phyloP scores from a whole-genome alignment of 2,888 invertebrate genomes.

The Nematopogon swammerdamellus region DNA sequence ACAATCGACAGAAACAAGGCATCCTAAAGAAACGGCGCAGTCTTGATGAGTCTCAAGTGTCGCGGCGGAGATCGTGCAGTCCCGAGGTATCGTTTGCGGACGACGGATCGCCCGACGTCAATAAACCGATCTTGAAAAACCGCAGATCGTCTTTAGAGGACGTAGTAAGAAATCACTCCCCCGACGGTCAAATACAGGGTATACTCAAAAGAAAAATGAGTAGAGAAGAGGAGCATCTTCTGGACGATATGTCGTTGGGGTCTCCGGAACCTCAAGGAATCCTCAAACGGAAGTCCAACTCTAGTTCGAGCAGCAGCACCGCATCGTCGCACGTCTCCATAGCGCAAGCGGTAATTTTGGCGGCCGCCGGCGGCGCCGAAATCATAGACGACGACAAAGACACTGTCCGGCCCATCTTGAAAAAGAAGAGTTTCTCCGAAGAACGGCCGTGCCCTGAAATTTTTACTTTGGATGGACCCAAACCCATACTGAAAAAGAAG shows the following conservation, averaged over 20 bases:
- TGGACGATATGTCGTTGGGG: constrained; percentile 57
- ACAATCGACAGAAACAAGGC: constrained; percentile 64
- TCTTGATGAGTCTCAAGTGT: constrained; percentile 73
- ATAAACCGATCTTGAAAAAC: constrained; percentile 64
- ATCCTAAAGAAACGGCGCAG: constrained; percentile 82
- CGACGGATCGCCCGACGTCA: constrained; percentile 54
- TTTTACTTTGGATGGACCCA: constrained; percentile 52
- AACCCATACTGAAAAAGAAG: constrained; percentile 86
- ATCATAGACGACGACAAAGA: constrained; percentile 56
- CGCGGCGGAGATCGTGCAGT: constrained; percentile 65
- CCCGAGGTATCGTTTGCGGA: constrained; percentile 64
- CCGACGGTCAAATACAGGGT: constrained; percentile 62
- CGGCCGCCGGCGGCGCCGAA: constrained; percentile 60
- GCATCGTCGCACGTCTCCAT: constrained; percentile 65
- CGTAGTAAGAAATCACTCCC: constrained; percentile 60
- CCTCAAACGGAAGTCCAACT: constrained; percentile 74
- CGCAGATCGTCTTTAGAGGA: constrained; percentile 70
- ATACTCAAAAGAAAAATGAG: constrained; percentile 70
- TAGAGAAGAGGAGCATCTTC: constrained; percentile 59
- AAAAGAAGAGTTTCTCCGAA: constrained; percentile 76
- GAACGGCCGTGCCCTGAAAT: constrained; percentile 57
- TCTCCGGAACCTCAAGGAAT: constrained; percentile 75
- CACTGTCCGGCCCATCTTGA: constrained; percentile 72
- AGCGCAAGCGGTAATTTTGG: constrained; percentile 63
- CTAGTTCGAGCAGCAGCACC: constrained; percentile 62